Conservation (phyloP, 1,140 invertebrate species). For the Chironomus striatipennis region DNA sequence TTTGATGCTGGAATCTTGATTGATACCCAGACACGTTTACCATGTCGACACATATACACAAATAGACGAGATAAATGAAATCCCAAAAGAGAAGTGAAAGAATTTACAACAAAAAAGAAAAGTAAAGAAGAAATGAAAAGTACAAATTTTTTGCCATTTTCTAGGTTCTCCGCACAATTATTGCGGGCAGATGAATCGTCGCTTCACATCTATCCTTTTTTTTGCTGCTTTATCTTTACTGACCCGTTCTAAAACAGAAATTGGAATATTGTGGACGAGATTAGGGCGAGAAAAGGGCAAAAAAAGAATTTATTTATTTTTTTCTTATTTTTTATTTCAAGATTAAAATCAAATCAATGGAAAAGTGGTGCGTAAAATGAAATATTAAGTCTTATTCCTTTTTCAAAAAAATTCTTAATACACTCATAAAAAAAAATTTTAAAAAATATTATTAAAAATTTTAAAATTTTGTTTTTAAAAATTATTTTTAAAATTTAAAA, state of each 20-base stretch:
- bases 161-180: background rate
- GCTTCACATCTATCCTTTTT: background rate
- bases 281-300: background rate
- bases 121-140: background rate
- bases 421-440: too few species aligned
- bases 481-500: too few species aligned
- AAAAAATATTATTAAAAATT: too few species aligned
- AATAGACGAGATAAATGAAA: background rate
- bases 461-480: too few species aligned
- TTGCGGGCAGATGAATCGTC: background rate
- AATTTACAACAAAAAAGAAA: background rate
- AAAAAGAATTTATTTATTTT: background rate
- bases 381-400: constrained; percentile 14
- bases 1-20: background rate
- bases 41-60: background rate
- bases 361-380: constrained; percentile 9
- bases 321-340: background rate
- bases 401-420: background rate
- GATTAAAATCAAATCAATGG: constrained; percentile 20
- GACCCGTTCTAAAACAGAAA: background rate
- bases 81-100: background rate
- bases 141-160: background rate
- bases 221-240: background rate
- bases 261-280: background rate
- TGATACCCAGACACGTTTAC: constrained; percentile 9